Base-by-base conservation (phyloP, 2,113 vertebrate genomes). In the Aptenodytes forsteri region DNA sequence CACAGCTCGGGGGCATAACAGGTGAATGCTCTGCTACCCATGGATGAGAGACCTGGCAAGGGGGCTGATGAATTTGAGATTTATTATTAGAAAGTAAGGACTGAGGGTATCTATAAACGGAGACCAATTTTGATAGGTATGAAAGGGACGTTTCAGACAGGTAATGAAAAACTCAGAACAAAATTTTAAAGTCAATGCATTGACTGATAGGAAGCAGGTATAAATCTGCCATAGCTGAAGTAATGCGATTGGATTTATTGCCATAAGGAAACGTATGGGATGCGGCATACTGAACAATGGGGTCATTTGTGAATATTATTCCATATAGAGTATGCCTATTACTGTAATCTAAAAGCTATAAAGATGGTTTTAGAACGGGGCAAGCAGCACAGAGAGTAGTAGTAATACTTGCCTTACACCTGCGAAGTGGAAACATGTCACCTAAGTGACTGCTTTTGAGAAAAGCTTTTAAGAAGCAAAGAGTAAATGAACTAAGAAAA, bases 41-140 rank as follows among this genome's bases (percentile, higher is more conserved):
- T 93, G 97, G 95, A 95, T 98, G 96, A 98, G 95, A 98, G 85
- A 83, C 91, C 90, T 96, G 94, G 98, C 97, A 98, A 98, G 87
- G 93, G 80, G 90, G 72, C 81, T 98, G 98, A 98, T 98, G 97
- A 98, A 98, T 98, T 98, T 98, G 94, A 97, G 98, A 98, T 98
- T 98, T 98, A 98, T 98, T 98, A 97, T 98, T 98, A 97, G 96
- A 98, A 98, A 98, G 92, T 89, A 82, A 87, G 96, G 94, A 96
- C 96, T 93, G 84, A 98, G 95, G 96, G 92, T 93, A 95, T 40
- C 30, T 98, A 95, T 97, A 98, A 98, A 97, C 93, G 96, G 94
- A 97, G 91, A 83, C 87, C 90, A 82, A 19, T 97, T 97, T 93
- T 97, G 97, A 97, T 96, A 96, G 89, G 78, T 96, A 80, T 91